Percentiles rank a stretch among this genome's conserved stretches.
Evolutionary conservation across 2,888 invertebrate species (phyloP).

Genomic region (Neria commutata): DNA sequence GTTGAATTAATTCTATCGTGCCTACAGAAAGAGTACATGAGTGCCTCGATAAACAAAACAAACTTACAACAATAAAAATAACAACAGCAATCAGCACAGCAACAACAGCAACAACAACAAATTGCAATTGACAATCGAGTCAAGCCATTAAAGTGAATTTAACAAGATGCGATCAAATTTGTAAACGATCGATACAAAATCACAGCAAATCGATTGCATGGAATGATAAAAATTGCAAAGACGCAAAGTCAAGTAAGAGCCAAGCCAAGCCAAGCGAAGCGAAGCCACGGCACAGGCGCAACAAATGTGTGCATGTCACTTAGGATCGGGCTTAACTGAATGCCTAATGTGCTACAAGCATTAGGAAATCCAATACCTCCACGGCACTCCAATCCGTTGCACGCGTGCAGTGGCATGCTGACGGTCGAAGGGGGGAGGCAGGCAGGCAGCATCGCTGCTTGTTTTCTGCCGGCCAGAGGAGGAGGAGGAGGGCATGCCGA

Average conservation of each 20-base stretch:
- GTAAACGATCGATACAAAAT: slow-evolving; percentile 49
- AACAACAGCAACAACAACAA: slow-evolving; percentile 43
- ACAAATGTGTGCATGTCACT: slow-evolving; percentile 11
- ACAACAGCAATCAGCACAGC: neutral
- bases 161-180: slow-evolving; percentile 57
- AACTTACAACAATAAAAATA: neutral
- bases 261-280: slow-evolving; percentile 1
- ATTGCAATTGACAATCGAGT: slow-evolving; percentile 58
- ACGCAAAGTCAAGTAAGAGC: neutral
- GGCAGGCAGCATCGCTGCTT: slow-evolving; percentile 25
- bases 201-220: slow-evolving; percentile 52
- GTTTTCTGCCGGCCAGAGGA: too few relatives aligned
- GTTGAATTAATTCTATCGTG: neutral
- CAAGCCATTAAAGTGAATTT: slow-evolving; percentile 34
- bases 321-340: slow-evolving; percentile 29
- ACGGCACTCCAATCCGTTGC: slow-evolving; percentile 19
- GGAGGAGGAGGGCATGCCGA: slow-evolving; percentile 20
- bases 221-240: slow-evolving; percentile 47
- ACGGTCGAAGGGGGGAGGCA: slow-evolving; percentile 12
- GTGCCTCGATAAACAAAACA: neutral
- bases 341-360: slow-evolving; percentile 53
- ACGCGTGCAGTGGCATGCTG: slow-evolving; percentile 22
- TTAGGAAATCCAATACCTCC: slow-evolving; percentile 55
- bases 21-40: neutral
- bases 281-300: slow-evolving; percentile 7